Evolutionary conservation across 2,113 vertebrate genomes (phyloP), one percentile per base, ranked within the genome.

Genomic region (Corythornis cristatus): DNA sequence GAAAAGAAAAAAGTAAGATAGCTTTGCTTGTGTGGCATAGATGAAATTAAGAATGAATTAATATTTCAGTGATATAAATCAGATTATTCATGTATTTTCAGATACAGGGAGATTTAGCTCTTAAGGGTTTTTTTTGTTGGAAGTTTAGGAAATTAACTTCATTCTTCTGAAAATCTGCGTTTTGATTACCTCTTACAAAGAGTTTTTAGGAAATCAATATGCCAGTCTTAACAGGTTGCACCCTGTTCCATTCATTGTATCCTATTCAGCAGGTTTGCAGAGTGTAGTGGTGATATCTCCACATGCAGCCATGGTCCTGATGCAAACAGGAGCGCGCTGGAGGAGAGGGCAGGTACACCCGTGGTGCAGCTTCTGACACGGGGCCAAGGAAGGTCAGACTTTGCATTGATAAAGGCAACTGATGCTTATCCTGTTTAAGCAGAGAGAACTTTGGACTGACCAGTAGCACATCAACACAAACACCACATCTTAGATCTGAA

Each of bases 11-110:
- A 81, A 54, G 50, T 77, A 88, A 82, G 18, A 51, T 25, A 51
- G 3, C 5, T 88, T 89, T 83, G 12, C 21, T 56, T 82, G n/a
- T 61, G 57, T 40, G 12, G 10, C 5, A 5, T 57, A 62, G 53
- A 35, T 50, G 8, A 95, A 91, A 60, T 75, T 35, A 90, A 80
- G 43, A 89, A 86, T 79, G n/a, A 64, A 65, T 57, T 57, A 81
- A 26, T 81, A 78, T 61, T 87, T 87, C 33, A 61, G 67, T 3
- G 14, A 87, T 66, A 75, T 50, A 42, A 82, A 92, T 72, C 35
- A 56, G 12, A 26, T 73, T 43, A 22, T 67, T 89, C 4, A 12
- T 62, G 16, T 54, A 35, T 87, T 89, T 88, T 82, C n/a, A 66
- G 45, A 54, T 11, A 37, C 8, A 65, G 65, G 40, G 58, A 86